Base-by-base conservation (phyloP, 2,113 vertebrate genomes). In the Silurus glanis region DNA sequence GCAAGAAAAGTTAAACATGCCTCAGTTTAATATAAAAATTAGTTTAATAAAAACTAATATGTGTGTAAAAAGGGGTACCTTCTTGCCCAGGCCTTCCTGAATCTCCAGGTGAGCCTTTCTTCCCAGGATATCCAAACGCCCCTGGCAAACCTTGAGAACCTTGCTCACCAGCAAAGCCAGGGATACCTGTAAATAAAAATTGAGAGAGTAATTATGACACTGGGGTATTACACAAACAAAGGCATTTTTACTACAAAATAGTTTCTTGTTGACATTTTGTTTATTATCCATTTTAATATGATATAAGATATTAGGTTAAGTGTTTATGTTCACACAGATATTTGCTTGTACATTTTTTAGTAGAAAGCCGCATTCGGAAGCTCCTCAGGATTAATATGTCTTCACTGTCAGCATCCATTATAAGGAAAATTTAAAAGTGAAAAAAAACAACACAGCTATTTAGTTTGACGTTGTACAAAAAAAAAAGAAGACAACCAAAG, bases 111-210 rank as follows among this genome's bases (percentile, higher is more conserved):
- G 28, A 3, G 1, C 98, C 98, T 91, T 95, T 97, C 51, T 82
- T 56, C n/a, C 97, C 97, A 53, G 90, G 88, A 75, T 91, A 93
- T 19, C 97, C 97, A 72, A 91, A 91, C 67, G 5, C 89, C 91
- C 97, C 97, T 66, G 94, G 90, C 37, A 92, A 94, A 74, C 97
- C 98, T 9, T 87, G 90, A 80, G 96, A 93, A 81, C 98, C 98
- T 21, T 90, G 91, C 16, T 56, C 37, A 17, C 98, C 98, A 61
- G 93, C 84, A 85, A 72, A 90, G 7, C 94, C 96, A 87, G 91
- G 94, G 3, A 91, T 58, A 82, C 97, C 98, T 99, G 88, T 23
- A 23, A 85, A 14, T 12, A 90, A 87, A 61, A 23, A 71, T n/a
- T 85, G 2, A 8, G 9, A n/a, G 10, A 67, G 4, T 71, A 17